phyloP scores from a whole-genome alignment of 35 echinoderm and acorn worm species.

The Holothuria glaberrima region DNA sequence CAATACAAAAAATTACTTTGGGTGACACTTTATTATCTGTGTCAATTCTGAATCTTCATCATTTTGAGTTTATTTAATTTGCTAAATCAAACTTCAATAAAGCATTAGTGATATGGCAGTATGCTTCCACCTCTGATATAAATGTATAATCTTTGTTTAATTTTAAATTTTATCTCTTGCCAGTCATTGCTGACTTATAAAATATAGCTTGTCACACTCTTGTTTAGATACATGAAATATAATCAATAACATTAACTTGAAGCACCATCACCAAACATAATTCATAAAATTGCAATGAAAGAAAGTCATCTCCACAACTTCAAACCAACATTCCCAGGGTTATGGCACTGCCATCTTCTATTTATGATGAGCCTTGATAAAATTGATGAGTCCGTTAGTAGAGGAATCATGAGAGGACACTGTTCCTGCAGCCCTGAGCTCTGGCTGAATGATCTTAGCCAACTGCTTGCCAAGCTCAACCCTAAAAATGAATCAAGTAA shows the following conservation, averaged over 20 bases:
- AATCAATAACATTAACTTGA: not conserved
- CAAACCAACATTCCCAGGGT: too few species aligned
- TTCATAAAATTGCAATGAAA: not conserved
- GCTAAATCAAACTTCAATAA: too few species aligned
- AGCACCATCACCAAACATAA: not conserved
- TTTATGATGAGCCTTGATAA: conserved; percentile 88
- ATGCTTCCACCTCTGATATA: too few species aligned
- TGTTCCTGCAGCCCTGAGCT: conserved; percentile 65
- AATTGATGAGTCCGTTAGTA: conserved; percentile 97
- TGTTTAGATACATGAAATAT: not conserved
- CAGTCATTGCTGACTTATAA: too few species aligned
- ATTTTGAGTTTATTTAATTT: too few species aligned
- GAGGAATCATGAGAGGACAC: conserved; percentile 87
- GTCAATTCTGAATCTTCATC: too few species aligned
- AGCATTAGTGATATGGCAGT: too few species aligned
- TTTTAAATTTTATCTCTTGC: too few species aligned
- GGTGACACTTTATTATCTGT: too few species aligned
- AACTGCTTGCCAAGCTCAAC: conserved; percentile 98
- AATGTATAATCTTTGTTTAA: too few species aligned
- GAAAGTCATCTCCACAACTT: not conserved
- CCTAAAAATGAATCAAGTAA: conserved; percentile 51
- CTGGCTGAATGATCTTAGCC: conserved; percentile 97
- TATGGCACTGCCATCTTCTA: not conserved
- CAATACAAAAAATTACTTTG: too few species aligned
- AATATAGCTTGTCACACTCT: not conserved